Percentiles rank a stretch among this genome's conserved stretches.
phyloP scores from a whole-genome alignment of 2,888 invertebrate genomes.

The Syrista parreyssii region DNA sequence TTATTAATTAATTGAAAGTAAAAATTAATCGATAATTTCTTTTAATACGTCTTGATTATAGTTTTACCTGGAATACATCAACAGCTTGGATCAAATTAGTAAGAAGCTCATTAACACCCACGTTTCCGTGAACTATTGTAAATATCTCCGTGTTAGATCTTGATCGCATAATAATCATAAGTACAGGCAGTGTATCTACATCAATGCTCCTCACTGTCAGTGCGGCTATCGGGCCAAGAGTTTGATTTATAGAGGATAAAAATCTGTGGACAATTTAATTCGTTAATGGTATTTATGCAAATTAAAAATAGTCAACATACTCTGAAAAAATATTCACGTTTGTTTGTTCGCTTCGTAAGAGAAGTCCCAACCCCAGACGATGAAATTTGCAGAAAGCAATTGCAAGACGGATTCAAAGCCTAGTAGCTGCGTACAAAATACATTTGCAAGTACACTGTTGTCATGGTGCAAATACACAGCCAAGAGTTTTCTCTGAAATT shows the following conservation, averaged over 20 bases:
- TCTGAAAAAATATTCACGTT: conserved; percentile 69
- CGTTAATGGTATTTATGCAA: not conserved
- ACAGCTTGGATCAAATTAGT: conserved; percentile 88
- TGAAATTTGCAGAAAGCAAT: conserved; percentile 88
- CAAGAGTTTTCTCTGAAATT: conserved; percentile 85
- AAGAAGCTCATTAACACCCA: conserved; percentile 89
- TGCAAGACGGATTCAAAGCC: conserved; percentile 93
- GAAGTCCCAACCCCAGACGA: conserved; percentile 98
- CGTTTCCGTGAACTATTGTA: conserved; percentile 90
- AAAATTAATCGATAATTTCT: not conserved
- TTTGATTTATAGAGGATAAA: conserved; percentile 78
- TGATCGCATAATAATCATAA: conserved; percentile 89
- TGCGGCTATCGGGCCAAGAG: conserved; percentile 85
- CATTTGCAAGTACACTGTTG: conserved; percentile 92
- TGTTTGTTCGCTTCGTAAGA: conserved; percentile 88
- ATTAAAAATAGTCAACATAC: not conserved
- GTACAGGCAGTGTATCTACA: conserved; percentile 87
- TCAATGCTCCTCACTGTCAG: conserved; percentile 87
- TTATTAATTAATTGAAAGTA: not conserved
- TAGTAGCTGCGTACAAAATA: conserved; percentile 95
- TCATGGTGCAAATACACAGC: conserved; percentile 98
- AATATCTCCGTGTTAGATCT: conserved; percentile 91
- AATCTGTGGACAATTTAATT: conserved; percentile 70
- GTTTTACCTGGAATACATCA: conserved; percentile 76
- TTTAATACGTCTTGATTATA: not conserved